phyloP scores from a whole-genome alignment of 2,797 vertebrate species.

The Arrhamphus sclerolepis region DNA sequence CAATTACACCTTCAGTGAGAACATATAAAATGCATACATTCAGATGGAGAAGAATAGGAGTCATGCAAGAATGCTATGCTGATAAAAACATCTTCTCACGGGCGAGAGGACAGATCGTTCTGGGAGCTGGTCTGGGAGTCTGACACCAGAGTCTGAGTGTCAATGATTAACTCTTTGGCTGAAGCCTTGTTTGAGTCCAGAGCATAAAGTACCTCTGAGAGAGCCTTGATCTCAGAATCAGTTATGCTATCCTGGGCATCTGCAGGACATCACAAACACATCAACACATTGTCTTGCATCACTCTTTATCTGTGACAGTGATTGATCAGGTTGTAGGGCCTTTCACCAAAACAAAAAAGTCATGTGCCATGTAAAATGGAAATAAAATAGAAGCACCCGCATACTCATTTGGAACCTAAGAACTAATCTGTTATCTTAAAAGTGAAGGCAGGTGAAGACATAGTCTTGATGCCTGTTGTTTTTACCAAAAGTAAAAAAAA shows the following conservation, averaged over 20 bases:
- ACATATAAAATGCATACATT: neutral
- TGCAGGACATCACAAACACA: constrained; percentile 29
- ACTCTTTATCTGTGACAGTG: too few species aligned
- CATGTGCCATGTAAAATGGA: too few species aligned
- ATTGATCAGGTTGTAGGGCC: too few species aligned
- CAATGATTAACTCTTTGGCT: constrained; percentile 69
- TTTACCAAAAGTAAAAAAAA: too few species aligned
- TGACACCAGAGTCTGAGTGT: constrained; percentile 74
- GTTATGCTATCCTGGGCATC: constrained; percentile 29
- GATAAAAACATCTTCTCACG: constrained; percentile 62
- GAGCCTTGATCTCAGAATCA: constrained; percentile 75
- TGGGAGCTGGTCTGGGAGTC: constrained; percentile 65
- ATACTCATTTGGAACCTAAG: too few species aligned
- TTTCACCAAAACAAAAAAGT: too few species aligned
- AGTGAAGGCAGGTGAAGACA: too few species aligned
- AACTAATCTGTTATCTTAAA: too few species aligned
- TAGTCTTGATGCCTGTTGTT: too few species aligned
- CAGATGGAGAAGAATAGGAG: neutral
- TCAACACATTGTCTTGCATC: neutral
- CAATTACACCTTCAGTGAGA: neutral
- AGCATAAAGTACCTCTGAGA: constrained; percentile 79
- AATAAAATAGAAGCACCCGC: too few species aligned
- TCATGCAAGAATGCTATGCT: neutral
- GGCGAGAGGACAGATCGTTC: constrained; percentile 70
- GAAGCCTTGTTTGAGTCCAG: constrained; percentile 84